Conservation (phyloP, 2,888 invertebrate species). For the Troides helena region DNA sequence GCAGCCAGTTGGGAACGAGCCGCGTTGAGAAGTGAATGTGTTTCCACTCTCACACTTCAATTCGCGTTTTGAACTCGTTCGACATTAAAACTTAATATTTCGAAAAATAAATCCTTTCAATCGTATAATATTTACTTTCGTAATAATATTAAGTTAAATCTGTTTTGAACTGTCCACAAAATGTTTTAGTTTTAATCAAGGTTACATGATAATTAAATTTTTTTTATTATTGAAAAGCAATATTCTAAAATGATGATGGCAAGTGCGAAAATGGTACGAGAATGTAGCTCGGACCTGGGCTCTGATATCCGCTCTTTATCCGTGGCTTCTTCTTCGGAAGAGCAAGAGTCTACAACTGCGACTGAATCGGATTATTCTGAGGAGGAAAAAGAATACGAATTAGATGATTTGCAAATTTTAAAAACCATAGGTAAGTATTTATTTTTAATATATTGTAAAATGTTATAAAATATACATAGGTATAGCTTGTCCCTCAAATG, state of each 20-base stretch:
- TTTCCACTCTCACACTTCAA: slow-evolving; percentile 37
- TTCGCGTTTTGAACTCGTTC: slow-evolving; percentile 53
- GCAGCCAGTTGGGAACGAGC: slow-evolving; percentile 54
- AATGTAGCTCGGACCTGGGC: slow-evolving; percentile 76
- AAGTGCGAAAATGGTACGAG: slow-evolving; percentile 77
- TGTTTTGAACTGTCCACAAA: background rate
- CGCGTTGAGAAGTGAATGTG: slow-evolving; percentile 54
- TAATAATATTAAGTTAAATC: background rate
- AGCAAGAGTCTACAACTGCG: slow-evolving; percentile 76
- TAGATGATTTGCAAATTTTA: slow-evolving; percentile 91
- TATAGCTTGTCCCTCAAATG: background rate
- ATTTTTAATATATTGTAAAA: background rate
- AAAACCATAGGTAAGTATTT: slow-evolving; percentile 91
- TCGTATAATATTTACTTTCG: background rate
- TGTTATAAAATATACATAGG: background rate
- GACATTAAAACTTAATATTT: slow-evolving; percentile 31
- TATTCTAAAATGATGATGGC: slow-evolving; percentile 74
- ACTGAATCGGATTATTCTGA: slow-evolving; percentile 80
- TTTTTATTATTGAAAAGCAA: slow-evolving; percentile 28
- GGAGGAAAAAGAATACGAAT: slow-evolving; percentile 82
- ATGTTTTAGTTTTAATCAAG: slow-evolving; percentile 14
- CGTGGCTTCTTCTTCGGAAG: slow-evolving; percentile 78
- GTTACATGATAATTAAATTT: slow-evolving; percentile 28
- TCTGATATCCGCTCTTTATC: slow-evolving; percentile 74
- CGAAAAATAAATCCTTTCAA: background rate